Evolutionary conservation across 35 echinoderm and acorn worm species (phyloP).

Genomic region (Amphiura filiformis): DNA sequence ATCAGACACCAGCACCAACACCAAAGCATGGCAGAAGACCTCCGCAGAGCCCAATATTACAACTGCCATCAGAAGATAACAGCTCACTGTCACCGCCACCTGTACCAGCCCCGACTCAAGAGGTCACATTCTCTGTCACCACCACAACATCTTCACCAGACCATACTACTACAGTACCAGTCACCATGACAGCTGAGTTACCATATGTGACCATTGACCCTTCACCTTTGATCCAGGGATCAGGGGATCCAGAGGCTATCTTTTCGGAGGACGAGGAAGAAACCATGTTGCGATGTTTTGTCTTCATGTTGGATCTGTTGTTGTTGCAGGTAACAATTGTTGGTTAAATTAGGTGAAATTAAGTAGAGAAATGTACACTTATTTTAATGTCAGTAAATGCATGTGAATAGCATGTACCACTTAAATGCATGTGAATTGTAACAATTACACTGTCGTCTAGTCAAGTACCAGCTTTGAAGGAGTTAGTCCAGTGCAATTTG

Average conservation of each 20-base stretch:
- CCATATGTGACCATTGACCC: constrained; percentile 78
- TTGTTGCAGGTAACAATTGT: constrained; percentile 70
- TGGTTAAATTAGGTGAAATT: not conserved
- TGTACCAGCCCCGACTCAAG: not conserved
- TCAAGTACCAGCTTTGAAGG: too few species aligned
- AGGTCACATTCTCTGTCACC: constrained; percentile 3
- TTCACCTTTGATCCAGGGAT: constrained; percentile 57
- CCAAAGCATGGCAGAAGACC: not conserved
- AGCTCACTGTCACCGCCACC: not conserved
- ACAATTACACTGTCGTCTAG: too few species aligned
- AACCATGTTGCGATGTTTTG: constrained; percentile 72
- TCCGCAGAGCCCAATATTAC: not conserved
- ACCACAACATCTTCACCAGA: not conserved
- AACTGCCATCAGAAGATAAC: not conserved
- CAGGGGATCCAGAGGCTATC: constrained; percentile 65
- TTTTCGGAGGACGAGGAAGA: constrained; percentile 74
- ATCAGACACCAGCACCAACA: too few species aligned
- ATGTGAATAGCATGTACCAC: too few species aligned
- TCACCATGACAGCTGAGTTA: constrained; percentile 48
- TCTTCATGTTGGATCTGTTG: constrained; percentile 85
- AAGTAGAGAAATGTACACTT: too few species aligned
- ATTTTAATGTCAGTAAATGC: too few species aligned
- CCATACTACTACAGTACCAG: constrained; percentile 6
- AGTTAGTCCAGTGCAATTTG: too few species aligned
- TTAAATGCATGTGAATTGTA: too few species aligned